Evolutionary conservation across 2,888 invertebrate genomes (phyloP).

Genomic region (Tenodera sinensis): DNA sequence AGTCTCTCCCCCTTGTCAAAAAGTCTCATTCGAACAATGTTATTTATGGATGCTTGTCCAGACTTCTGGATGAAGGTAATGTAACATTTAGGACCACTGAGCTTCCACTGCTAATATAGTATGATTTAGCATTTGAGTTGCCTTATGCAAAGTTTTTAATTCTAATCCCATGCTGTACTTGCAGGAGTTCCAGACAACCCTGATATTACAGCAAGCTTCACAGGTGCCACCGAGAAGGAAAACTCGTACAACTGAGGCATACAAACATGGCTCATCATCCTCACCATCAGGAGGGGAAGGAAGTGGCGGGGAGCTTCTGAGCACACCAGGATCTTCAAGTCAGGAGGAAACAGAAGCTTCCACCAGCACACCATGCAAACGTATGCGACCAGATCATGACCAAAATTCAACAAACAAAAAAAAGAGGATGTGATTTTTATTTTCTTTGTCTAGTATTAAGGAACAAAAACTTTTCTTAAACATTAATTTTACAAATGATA

Average conservation of each 20-base stretch:
- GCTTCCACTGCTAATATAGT: too few species aligned
- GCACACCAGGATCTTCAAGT: constrained; percentile 10
- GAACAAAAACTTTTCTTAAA: not conserved
- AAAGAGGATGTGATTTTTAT: constrained; percentile 10
- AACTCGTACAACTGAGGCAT: constrained; percentile 26
- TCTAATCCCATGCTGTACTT: not conserved
- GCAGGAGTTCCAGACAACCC: constrained; percentile 30
- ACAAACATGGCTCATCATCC: not conserved
- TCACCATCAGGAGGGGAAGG: not conserved
- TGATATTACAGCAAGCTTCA: constrained; percentile 24
- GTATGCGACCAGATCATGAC: constrained; percentile 4
- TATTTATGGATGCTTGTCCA: too few species aligned
- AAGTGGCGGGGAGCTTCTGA: not conserved
- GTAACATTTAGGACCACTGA: too few species aligned
- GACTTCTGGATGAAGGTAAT: too few species aligned
- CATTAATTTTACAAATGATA: too few species aligned
- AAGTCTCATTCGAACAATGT: too few species aligned
- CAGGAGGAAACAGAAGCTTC: constrained; percentile 14
- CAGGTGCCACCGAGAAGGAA: constrained; percentile 25
- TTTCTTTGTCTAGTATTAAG: not conserved
- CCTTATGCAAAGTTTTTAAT: too few species aligned
- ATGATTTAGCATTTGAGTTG: too few species aligned
- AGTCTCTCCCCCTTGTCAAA: too few species aligned
- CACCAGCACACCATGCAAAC: not conserved
- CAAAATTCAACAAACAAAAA: constrained; percentile 14